Evolutionary conservation across 2,797 vertebrate species (phyloP).

Genomic region (Melanotaenia trifasciata): DNA sequence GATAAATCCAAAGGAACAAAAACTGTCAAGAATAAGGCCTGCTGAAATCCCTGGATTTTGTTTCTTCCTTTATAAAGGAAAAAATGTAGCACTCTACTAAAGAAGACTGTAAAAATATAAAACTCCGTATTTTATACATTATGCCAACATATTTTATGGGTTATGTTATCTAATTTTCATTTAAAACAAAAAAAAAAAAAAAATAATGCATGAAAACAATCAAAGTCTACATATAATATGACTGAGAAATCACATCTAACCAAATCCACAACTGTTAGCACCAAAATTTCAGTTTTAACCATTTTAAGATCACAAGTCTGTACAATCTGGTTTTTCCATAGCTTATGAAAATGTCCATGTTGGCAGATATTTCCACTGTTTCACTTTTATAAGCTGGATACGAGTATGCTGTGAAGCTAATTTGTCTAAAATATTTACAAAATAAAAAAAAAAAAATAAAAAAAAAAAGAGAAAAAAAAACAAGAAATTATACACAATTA

Average conservation of each 20-base stretch:
- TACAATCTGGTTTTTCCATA: slow-evolving; percentile 74
- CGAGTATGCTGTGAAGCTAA: slow-evolving; percentile 56
- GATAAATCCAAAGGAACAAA: slow-evolving; percentile 49
- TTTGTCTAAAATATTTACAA: slow-evolving; percentile 70
- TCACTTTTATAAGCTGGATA: slow-evolving; percentile 56
- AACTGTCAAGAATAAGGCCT: slow-evolving; percentile 46
- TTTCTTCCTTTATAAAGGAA: slow-evolving; percentile 40
- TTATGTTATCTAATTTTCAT: slow-evolving; percentile 39
- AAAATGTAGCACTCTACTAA: slow-evolving; percentile 60
- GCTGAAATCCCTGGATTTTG: slow-evolving; percentile 60
- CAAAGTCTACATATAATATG: slow-evolving; percentile 46
- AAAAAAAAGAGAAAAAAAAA: slow-evolving; percentile 36
- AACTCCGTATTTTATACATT: slow-evolving; percentile 65
- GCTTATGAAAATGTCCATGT: slow-evolving; percentile 68
- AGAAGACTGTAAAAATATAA: slow-evolving; percentile 74
- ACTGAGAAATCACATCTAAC: slow-evolving; percentile 62
- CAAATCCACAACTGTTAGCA: slow-evolving; percentile 74
- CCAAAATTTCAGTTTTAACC: slow-evolving; percentile 60
- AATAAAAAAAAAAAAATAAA: slow-evolving; percentile 43
- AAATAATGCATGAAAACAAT: slow-evolving; percentile 22
- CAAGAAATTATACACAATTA: slow-evolving; percentile 45
- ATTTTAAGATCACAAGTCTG: slow-evolving; percentile 61
- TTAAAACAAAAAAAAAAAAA: slow-evolving; percentile 26
- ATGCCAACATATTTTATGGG: slow-evolving; percentile 48
- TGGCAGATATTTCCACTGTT: slow-evolving; percentile 65